Evolutionary conservation across 2,888 invertebrate species (phyloP).

Genomic region (Campoplex capitator): DNA sequence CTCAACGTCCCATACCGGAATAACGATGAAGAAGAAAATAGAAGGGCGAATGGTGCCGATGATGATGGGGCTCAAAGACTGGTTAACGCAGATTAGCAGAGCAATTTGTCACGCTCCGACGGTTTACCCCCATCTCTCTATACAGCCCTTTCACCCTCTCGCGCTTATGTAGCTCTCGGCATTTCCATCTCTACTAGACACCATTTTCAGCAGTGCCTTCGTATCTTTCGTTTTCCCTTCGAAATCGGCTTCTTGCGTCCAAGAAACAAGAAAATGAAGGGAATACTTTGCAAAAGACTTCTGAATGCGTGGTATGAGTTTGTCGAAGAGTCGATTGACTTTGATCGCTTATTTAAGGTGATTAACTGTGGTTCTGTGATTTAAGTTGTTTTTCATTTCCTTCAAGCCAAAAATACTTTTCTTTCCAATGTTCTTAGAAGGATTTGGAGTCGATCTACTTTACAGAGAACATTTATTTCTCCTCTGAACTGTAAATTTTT

Average conservation of each 20-base stretch:
- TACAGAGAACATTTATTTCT: neutral
- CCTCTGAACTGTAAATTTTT: neutral
- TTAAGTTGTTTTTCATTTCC: neutral
- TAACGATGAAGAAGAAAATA: constrained; percentile 62
- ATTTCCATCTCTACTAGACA: constrained; percentile 48
- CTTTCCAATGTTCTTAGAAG: neutral
- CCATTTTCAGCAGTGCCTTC: constrained; percentile 67
- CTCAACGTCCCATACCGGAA: constrained; percentile 77
- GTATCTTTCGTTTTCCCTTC: constrained; percentile 69
- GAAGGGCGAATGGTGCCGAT: constrained; percentile 71
- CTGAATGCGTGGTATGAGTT: constrained; percentile 26
- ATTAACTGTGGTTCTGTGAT: constrained; percentile 10
- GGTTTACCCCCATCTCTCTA: constrained; percentile 76
- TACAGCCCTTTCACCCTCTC: constrained; percentile 41
- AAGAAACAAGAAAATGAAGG: constrained; percentile 65
- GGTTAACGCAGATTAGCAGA: constrained; percentile 84
- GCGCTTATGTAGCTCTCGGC: constrained; percentile 55
- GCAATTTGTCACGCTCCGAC: constrained; percentile 83
- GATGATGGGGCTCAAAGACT: constrained; percentile 81
- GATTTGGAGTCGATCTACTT: no score
- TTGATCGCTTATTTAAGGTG: constrained; percentile 31
- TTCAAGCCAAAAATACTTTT: neutral
- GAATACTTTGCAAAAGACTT: constrained; percentile 54
- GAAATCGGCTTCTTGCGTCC: constrained; percentile 68
- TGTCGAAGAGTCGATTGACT: constrained; percentile 60